phyloP scores from a whole-genome alignment of 2,888 invertebrate species.

The Salticus scenicus region DNA sequence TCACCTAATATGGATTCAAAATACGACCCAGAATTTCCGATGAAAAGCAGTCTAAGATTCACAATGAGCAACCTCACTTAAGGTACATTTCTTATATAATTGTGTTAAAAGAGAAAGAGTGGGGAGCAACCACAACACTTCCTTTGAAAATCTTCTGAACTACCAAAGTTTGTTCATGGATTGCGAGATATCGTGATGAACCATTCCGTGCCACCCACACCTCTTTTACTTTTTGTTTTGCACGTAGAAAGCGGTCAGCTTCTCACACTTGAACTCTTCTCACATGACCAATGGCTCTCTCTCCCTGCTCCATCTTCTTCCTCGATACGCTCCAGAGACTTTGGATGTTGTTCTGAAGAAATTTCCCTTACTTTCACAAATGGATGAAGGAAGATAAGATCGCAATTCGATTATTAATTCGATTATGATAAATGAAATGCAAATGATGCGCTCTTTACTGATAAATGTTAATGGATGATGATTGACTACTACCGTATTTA shows the following conservation, averaged over 20 bases:
- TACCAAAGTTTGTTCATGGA: neutral
- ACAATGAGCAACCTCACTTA: neutral
- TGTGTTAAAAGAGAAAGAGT: neutral
- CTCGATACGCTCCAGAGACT: neutral
- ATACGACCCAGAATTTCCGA: neutral
- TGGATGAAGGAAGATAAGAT: too few relatives aligned
- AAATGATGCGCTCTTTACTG: too few relatives aligned
- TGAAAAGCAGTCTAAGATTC: neutral
- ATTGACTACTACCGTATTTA: too few relatives aligned
- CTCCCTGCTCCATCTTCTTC: neutral
- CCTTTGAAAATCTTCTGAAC: neutral
- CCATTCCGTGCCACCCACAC: constrained; percentile 35
- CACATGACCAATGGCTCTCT: neutral
- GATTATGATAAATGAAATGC: too few relatives aligned
- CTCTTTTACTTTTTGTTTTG: neutral
- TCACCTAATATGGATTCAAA: constrained; percentile 7
- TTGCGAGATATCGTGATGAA: neutral
- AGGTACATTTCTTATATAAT: neutral
- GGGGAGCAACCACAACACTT: neutral
- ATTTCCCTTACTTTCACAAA: neutral
- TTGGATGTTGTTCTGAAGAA: neutral
- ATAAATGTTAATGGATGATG: too few relatives aligned
- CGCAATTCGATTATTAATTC: too few relatives aligned
- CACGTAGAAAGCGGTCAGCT: constrained; percentile 34
- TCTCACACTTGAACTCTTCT: constrained; percentile 37